Base-by-base conservation (phyloP, 2,888 invertebrate species). In the Pachymerium ferrugineum region DNA sequence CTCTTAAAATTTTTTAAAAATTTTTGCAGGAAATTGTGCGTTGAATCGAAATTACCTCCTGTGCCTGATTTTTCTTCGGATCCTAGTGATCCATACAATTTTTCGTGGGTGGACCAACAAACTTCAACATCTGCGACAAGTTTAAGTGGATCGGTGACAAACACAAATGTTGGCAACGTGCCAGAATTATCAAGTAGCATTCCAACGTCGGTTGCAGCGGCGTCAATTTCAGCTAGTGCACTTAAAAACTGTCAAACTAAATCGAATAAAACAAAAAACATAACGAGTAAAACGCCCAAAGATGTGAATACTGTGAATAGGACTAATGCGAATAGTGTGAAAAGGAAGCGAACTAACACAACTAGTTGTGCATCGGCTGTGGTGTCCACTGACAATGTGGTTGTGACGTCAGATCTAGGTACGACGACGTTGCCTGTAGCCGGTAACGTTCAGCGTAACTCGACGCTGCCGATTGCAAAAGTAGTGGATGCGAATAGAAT, bases 11-110 rank as follows among this genome's bases (percentile, higher is more conserved):
- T 62, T 62, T 67, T 47, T 68, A 16, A 33, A 33, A n/a, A 1
- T 71, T 19, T 74, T 73, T 71, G n/a, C 54, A 76, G 76, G 69
- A 76, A 76, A 72, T 67, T 76, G 47, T 76, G 76, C 30, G 76
- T 76, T 28, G 76, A 76, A 72, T 76, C 76, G 31, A 75, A 69
- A 67, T 54, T 76, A 74, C 76, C 76, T 71, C 76, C 76, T 62
- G 74, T 76, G 76, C 76, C 76, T 74, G 76, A 76, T 33, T 73
- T 73, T 35, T 62, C 75, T 12, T 74, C 75, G 42, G 76, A 76
- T 74, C 76, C 76, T 22, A 76, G 75, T 73, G 76, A 76, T 62
- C 76, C 76, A 22, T 76, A 76, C 54, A 72, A 68, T 25, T 76
- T 76, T 38, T 74, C 73, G 25, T 73, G 73, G 31, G 73, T 73